Conservation (phyloP, 2,888 invertebrate species). For the Amphipyra tragopoginis region DNA sequence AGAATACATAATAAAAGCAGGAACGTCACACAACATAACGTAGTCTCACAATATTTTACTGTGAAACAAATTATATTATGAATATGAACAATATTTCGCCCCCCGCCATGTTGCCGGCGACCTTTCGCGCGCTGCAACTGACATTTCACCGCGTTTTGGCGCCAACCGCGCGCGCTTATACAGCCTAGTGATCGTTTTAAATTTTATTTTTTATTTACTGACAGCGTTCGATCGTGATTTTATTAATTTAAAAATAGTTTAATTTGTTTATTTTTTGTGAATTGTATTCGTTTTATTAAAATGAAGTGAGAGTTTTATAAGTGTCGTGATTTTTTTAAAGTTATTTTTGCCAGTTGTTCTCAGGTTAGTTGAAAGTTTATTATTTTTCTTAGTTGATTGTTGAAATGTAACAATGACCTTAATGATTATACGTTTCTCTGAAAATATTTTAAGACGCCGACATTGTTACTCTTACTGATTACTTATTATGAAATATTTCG, state of each 20-base stretch:
- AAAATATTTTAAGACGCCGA: background rate
- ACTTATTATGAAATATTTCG: background rate
- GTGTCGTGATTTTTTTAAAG: constrained; percentile 30
- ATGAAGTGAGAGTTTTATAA: constrained; percentile 30
- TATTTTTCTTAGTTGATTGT: constrained; percentile 9
- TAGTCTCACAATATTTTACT: constrained; percentile 53
- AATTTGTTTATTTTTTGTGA: constrained; percentile 4
- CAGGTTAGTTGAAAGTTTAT: constrained; percentile 43
- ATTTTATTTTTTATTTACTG: constrained; percentile 8
- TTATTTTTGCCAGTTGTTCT: constrained; percentile 16
- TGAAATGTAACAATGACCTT: constrained; percentile 19
- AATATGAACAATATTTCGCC: constrained; percentile 63
- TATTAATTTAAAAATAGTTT: background rate
- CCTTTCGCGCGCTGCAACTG: constrained; percentile 73
- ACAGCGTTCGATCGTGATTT: constrained; percentile 16
- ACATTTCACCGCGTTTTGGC: constrained; percentile 82
- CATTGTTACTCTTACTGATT: background rate
- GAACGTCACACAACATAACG: constrained; percentile 42
- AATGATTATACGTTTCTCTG: constrained; percentile 17
- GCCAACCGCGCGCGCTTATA: constrained; percentile 67
- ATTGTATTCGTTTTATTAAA: background rate
- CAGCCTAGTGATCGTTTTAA: constrained; percentile 16
- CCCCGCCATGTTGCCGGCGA: constrained; percentile 70
- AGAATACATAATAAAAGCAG: too few relatives aligned
- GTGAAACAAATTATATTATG: constrained; percentile 49